These are phyloP conservation scores for Drosophila rufa DNA, from an alignment of 1,140 invertebrate species.

Conservation along the genomic window DNA sequence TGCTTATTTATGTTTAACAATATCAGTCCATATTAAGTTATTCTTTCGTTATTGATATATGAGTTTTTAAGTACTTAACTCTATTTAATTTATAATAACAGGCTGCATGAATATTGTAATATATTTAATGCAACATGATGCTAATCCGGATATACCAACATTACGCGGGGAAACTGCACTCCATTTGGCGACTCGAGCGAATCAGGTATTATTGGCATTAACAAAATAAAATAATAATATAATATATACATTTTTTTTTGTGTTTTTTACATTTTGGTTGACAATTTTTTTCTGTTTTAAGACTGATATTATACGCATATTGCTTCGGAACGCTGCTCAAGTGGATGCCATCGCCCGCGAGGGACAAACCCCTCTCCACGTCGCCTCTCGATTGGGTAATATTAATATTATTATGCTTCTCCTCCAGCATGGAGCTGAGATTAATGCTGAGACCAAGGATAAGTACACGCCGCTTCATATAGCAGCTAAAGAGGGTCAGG, in stretches of 20 bases:
- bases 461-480: constrained; percentile 98
- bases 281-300: constrained; percentile 75
- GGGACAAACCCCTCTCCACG: constrained; percentile 97
- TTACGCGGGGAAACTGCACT: constrained; percentile 98
- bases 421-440: constrained; percentile 94
- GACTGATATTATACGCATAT: constrained; percentile 97
- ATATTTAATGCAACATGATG: constrained; percentile 97
- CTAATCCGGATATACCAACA: constrained; percentile 96
- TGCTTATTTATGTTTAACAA: too few species aligned
- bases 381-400: constrained; percentile 96
- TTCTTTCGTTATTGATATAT: not conserved
- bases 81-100: constrained; percentile 8
- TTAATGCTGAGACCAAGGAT: constrained; percentile 96
- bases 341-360: constrained; percentile 98
- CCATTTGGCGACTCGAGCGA: constrained; percentile 98
- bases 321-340: constrained; percentile 96
- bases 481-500: constrained; percentile 96
- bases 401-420: constrained; percentile 96
- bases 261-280: too few species aligned
- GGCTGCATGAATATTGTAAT: constrained; percentile 99
- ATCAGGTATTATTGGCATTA: constrained; percentile 86
- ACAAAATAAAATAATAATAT: not conserved
- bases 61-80: not conserved
- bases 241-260: not conserved
- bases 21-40: too few species aligned